phyloP scores from a whole-genome alignment of 2,797 vertebrate genomes.

The Discoglossus pictus region DNA sequence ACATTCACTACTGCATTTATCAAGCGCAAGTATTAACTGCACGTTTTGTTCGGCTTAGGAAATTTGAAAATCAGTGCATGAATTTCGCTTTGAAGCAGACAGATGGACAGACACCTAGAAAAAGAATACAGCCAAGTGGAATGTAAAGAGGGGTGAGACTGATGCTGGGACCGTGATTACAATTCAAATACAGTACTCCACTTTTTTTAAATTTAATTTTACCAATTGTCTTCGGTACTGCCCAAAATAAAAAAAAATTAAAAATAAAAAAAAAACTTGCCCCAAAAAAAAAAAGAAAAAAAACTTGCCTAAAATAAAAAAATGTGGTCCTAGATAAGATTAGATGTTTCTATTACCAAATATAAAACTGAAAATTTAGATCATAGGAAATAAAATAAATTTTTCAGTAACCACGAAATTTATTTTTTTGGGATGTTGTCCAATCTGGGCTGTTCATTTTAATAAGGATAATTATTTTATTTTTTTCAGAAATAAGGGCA shows the following conservation, averaged over 20 bases:
- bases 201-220: conserved; percentile 48
- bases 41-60: conserved; percentile 90
- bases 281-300: too few relatives aligned
- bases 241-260: conserved; percentile 19
- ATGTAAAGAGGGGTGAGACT: conserved; percentile 82
- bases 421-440: too few relatives aligned
- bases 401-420: too few relatives aligned
- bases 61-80: conserved; percentile 66
- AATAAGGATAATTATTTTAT: too few relatives aligned
- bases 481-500: too few relatives aligned
- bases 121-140: conserved; percentile 83
- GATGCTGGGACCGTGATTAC: conserved; percentile 71
- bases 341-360: too few relatives aligned
- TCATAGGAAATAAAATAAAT: too few relatives aligned
- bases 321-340: too few relatives aligned
- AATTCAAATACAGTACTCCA: conserved; percentile 46
- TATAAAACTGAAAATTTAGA: too few relatives aligned
- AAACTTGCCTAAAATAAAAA: too few relatives aligned
- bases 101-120: conserved; percentile 75
- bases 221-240: conserved; percentile 29
- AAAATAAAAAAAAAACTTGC: too few relatives aligned
- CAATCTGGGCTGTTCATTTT: too few relatives aligned
- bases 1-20: conserved; percentile 96
- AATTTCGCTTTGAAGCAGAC: conserved; percentile 42
- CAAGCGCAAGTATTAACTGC: conserved; percentile 90